Evolutionary conservation across 2,113 vertebrate species (phyloP), one percentile per base, ranked within the genome.

Genomic region (Equus przewalskii): DNA sequence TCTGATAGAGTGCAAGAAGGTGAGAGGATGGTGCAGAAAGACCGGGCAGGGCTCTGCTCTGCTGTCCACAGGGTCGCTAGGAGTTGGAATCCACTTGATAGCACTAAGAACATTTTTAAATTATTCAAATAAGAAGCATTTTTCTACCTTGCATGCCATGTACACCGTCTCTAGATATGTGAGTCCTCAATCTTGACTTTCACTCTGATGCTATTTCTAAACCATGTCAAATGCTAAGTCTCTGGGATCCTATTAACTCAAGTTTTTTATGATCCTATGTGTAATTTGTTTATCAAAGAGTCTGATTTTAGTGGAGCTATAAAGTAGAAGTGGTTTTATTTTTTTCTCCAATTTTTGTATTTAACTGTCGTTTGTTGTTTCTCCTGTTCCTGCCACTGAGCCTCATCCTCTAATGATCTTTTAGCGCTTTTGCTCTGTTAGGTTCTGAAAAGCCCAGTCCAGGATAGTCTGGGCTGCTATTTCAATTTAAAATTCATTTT

Each of bases 401-500:
- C 3, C 73, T 60, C 28, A 65, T 56, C 8, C 51, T 62, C 26
- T 33, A 87, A 49, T 70, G 13, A 51, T 64, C 6, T 93, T 82
- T 89, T 60, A 84, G 46, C 7, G 18, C 19, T 70, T 93, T 78
- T 28, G 3, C 41, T 88, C 70, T 28, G 4, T 54, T 80, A 62
- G 14, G 2, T 91, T 96, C 15, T 86, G 3, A 91, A 92, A 94
- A 96, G 8, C 7, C 6, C 36, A 86, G 16, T 41, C 18, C 4
- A 26, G 14, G 10, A 73, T 85, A 76, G 64, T 93, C 19, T 22
- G n/a, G 33, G 72, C 28, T 81, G n/a, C 4, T 46, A 21, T 76
- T 64, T 75, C 33, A 65, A 87, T 95, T 87, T 94, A 21, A 56
- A 79, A 90, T 89, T 10, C 10, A 12, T 81, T 88, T 85, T 65